Conservation (phyloP, 2,888 invertebrate species). For the Caenorhabditis sinica region DNA sequence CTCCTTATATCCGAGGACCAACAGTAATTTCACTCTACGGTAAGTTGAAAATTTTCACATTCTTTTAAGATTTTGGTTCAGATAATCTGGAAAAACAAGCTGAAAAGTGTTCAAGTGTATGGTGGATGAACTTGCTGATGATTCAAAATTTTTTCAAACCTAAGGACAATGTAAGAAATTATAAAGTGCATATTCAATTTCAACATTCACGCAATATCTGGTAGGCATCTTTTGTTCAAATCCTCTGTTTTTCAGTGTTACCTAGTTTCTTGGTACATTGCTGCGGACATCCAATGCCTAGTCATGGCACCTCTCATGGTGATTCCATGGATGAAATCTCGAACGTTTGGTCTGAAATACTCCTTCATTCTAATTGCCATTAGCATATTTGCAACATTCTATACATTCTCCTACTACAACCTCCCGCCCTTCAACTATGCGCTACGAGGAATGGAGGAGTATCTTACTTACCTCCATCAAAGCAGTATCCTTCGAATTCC, state of each 20-base stretch:
- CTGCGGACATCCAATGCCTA: slow-evolving; percentile 61
- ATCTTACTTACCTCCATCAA: slow-evolving; percentile 13
- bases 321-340: slow-evolving; percentile 43
- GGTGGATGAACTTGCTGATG: slow-evolving; percentile 69
- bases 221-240: no score
- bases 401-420: slow-evolving; percentile 8
- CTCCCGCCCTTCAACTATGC: neutral
- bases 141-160: slow-evolving; percentile 28
- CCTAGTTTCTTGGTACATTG: slow-evolving; percentile 62
- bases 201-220: no score
- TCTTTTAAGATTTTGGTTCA: neutral
- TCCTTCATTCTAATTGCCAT: neutral
- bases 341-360: slow-evolving; percentile 1
- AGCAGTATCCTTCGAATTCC: slow-evolving; percentile 50
- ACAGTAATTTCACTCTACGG: slow-evolving; percentile 24
- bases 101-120: slow-evolving; percentile 54
- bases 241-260: slow-evolving; percentile 42
- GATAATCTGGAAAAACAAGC: slow-evolving; percentile 10
- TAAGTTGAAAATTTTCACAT: neutral
- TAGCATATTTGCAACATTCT: slow-evolving; percentile 15
- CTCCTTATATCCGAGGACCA: slow-evolving; percentile 43
- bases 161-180: slow-evolving; percentile 16
- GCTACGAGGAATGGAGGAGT: slow-evolving; percentile 6
- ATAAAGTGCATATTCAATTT: no score
- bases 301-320: slow-evolving; percentile 57